Base-by-base conservation (phyloP, 2,113 vertebrate genomes). In the Aythya baeri region DNA sequence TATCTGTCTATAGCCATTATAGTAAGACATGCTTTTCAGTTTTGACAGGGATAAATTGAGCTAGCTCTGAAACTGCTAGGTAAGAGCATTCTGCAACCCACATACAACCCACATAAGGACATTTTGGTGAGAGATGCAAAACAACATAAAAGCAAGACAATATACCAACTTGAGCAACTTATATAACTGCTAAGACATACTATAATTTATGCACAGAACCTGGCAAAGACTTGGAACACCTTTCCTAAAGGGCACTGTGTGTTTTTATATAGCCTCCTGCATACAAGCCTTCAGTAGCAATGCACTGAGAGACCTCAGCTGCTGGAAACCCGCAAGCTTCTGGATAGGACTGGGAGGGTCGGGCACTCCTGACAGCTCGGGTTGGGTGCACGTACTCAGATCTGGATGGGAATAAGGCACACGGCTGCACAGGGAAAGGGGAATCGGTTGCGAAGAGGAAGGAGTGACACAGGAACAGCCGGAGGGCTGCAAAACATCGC, bases 401-500 rank as follows among this genome's bases (percentile, higher is more conserved):
- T 1, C 1, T 1, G 55, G 74, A 13, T 7, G 68, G 70, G 27
- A 62, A 36, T 0, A 6, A 52, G 44, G 21, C 26, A 50, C 4
- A 16, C 5, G 23, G 59, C 20, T 44, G 29, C 36, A 6, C 2
- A 2, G 44, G 36, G 72, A 73, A 44, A 26, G 21, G 23, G 62
- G 59, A 7, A 32, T 13, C 23, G 18, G 32, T 6, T 8, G 31
- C 0, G 26, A 25, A 8, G 5, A 21, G 49, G 59, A 6, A 2
- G 1, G 31, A 38, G 72, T 1, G 46, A 34, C 63, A 18, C 21
- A 4, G 57, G 55, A 36, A 54, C 58, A 16, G 31, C 31, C 10
- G 0, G 32, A 26, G 29, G 20, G 70, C 63, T 44, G 61, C 38
- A 26, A 1, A 27, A 1, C 50, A 5, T 0, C 0, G 17, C 10